A percentile compares a stretch with the other conserved stretches of the same genome.
These are phyloP conservation scores for Ernsta delagoae DNA, from an alignment of 2,888 invertebrate species.

Conservation along the genomic window DNA sequence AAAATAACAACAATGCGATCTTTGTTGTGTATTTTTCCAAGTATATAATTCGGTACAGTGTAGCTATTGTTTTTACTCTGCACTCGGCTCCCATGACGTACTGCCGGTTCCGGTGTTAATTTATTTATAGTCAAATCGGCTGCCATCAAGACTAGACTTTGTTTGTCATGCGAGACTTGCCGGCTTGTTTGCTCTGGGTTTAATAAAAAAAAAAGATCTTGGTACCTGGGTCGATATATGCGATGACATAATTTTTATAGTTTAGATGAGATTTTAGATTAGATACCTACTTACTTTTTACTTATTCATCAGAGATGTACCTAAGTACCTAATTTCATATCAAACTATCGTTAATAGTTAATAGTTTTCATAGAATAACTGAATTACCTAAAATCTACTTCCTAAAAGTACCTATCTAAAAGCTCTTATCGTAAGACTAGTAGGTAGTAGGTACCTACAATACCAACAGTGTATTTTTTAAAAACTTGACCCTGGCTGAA, in stretches of 20 bases:
- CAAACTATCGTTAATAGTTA: no score
- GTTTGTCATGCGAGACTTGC: slow-evolving; percentile 24
- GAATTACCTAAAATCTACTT: no score
- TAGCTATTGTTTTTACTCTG: slow-evolving; percentile 6
- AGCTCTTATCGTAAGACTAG: no score
- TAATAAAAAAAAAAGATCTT: not conserved
- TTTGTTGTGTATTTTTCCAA: slow-evolving; percentile 67
- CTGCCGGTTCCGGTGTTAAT: slow-evolving; percentile 32
- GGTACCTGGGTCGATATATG: no score
- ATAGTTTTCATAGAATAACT: no score
- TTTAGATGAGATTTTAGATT: no score
- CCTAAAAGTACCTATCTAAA: no score
- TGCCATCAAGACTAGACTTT: slow-evolving; percentile 36
- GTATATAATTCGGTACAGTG: slow-evolving; percentile 27
- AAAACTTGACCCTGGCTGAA: slow-evolving; percentile 8
- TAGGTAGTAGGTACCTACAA: no score
- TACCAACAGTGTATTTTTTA: not conserved
- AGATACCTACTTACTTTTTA: no score
- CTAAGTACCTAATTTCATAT: not conserved
- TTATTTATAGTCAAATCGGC: slow-evolving; percentile 36
- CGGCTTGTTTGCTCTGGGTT: slow-evolving; percentile 1
- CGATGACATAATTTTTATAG: no score
- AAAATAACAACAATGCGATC: slow-evolving; percentile 74
- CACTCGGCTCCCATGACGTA: slow-evolving; percentile 27
- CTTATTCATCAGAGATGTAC: not conserved